A percentile compares a stretch with the other conserved stretches of the same genome.
phyloP scores from a whole-genome alignment of 64 coral and sea anemone species.

The Anthopleura sola region DNA sequence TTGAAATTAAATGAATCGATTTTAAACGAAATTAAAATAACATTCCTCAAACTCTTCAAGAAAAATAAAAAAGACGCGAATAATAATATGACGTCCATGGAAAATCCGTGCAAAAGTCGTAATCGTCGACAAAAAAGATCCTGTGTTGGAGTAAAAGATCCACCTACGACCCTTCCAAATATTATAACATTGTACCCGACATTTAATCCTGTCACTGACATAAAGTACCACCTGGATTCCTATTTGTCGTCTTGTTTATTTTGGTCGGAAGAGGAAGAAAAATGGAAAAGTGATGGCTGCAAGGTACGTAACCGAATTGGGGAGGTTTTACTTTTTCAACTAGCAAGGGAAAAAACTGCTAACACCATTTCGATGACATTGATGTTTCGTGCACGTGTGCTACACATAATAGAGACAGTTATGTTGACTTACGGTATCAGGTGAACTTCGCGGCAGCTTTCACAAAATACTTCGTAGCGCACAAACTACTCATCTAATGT shows the following conservation, averaged over 20 bases:
- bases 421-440: too few relatives aligned
- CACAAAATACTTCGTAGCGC: too few relatives aligned
- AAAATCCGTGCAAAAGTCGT: not conserved
- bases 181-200: not conserved
- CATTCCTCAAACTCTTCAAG: not conserved
- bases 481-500: too few relatives aligned
- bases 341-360: too few relatives aligned
- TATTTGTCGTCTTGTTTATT: conserved; percentile 22
- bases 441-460: too few relatives aligned
- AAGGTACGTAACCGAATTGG: conserved; percentile 1
- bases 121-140: conserved; percentile 32
- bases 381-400: too few relatives aligned
- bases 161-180: conserved; percentile 20
- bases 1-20: conserved; percentile 1
- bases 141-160: conserved; percentile 33
- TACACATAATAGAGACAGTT: too few relatives aligned
- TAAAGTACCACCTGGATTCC: conserved; percentile 19
- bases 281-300: conserved; percentile 38
- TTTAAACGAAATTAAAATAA: not conserved
- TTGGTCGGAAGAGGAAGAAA: conserved; percentile 12
- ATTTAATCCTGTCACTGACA: conserved; percentile 10
- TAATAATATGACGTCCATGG: not conserved
- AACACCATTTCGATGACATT: too few relatives aligned
- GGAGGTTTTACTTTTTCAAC: too few relatives aligned
- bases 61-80: not conserved